Evolutionary conservation across 2,113 vertebrate genomes (phyloP).

Genomic region (Hyla sarda): DNA sequence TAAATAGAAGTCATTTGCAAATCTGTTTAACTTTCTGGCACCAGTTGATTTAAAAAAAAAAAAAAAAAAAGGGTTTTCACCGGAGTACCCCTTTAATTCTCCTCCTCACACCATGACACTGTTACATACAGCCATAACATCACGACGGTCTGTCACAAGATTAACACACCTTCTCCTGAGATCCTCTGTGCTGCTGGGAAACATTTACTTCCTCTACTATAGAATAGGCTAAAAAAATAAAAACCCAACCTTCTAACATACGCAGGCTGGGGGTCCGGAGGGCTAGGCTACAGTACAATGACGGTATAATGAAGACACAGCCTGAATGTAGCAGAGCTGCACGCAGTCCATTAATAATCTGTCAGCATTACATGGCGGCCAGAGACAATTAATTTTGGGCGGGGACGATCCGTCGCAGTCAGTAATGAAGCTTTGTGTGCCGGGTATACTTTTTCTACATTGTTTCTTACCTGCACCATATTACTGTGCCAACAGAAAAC

Average conservation of each 20-base stretch:
- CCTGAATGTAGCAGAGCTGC: slow-evolving; percentile 10
- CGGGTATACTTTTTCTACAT: slow-evolving; percentile 37
- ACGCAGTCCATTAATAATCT: slow-evolving; percentile 40
- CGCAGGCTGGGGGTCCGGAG: too few species aligned
- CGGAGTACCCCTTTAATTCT: too few species aligned
- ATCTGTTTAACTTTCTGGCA: too few species aligned
- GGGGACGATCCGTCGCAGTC: slow-evolving; percentile 12
- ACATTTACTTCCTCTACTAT: too few species aligned
- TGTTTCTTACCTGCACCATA: slow-evolving; percentile 6
- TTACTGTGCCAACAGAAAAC: slow-evolving; percentile 5
- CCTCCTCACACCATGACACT: too few species aligned
- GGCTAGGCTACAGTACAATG: too few species aligned
- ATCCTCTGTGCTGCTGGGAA: background rate
- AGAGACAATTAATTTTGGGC: slow-evolving; percentile 26
- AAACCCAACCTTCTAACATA: too few species aligned
- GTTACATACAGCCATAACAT: too few species aligned
- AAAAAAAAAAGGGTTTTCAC: too few species aligned
- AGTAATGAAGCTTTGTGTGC: slow-evolving; percentile 40
- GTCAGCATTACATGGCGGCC: slow-evolving; percentile 31
- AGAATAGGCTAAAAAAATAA: too few species aligned
- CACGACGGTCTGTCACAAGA: background rate
- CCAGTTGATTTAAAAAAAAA: too few species aligned
- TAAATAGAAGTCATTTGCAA: too few species aligned
- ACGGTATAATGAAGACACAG: slow-evolving; percentile 26
- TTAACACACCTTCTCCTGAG: background rate